Conservation (phyloP, 2,113 vertebrate genomes). For the Nestor notabilis region DNA sequence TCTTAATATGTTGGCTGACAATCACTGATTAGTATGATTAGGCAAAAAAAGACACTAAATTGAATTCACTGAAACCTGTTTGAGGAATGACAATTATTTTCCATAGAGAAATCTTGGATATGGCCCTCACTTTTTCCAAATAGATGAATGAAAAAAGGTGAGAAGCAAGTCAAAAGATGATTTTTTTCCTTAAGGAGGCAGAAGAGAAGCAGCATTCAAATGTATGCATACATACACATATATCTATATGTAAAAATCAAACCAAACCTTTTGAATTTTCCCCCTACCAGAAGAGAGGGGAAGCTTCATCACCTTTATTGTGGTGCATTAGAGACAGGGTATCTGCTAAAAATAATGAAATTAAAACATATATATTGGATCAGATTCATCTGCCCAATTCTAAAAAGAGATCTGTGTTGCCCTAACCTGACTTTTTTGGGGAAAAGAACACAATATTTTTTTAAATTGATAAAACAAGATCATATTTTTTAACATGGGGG, state of each 20-base stretch:
- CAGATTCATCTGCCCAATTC: slow-evolving; percentile 38
- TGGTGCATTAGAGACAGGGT: slow-evolving; percentile 69
- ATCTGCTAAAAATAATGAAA: slow-evolving; percentile 48
- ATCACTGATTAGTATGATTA: slow-evolving; percentile 72
- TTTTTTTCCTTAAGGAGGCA: slow-evolving; percentile 38
- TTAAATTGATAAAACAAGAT: slow-evolving; percentile 45
- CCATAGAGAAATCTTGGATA: not conserved
- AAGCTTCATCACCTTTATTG: slow-evolving; percentile 23
- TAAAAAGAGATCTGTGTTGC: slow-evolving; percentile 43
- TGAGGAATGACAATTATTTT: not conserved
- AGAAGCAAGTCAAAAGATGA: slow-evolving; percentile 12
- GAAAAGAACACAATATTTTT: slow-evolving; percentile 65
- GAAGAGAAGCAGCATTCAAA: slow-evolving; percentile 50
- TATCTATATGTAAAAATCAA: not conserved
- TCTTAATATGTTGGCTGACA: slow-evolving; percentile 79
- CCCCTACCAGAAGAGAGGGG: not conserved
- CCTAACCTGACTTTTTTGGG: slow-evolving; percentile 38
- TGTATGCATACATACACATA: not conserved
- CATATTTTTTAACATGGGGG: slow-evolving; percentile 49
- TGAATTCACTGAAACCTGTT: not conserved
- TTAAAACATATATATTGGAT: slow-evolving; percentile 32
- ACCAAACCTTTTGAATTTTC: slow-evolving; percentile 31
- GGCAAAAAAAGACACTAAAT: slow-evolving; percentile 26
- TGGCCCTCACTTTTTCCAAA: not conserved
- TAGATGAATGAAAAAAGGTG: not conserved